Percentiles rank a stretch among this genome's conserved stretches.
These are phyloP conservation scores for Cataglyphis livida DNA, from an alignment of 2,888 invertebrate genomes.

Conservation along the genomic window DNA sequence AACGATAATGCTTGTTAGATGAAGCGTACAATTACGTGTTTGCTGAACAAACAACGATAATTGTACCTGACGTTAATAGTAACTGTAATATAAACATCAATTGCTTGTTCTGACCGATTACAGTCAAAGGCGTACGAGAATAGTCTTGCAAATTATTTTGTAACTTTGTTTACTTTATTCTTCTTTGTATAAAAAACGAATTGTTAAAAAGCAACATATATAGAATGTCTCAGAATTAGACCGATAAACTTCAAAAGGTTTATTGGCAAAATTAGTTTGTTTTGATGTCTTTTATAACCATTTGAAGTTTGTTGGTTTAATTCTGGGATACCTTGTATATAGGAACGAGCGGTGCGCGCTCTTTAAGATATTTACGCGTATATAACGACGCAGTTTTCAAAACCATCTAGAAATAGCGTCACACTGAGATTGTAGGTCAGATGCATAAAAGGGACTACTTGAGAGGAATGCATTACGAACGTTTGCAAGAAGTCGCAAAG, in stretches of 20 bases:
- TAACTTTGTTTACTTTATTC: constrained; percentile 18
- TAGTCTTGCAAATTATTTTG: background rate
- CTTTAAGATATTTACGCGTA: constrained; percentile 52
- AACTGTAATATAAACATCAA: constrained; percentile 70
- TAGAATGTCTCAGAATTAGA: too few species aligned
- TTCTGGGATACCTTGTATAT: background rate
- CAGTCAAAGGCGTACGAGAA: constrained; percentile 11
- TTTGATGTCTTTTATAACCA: too few species aligned
- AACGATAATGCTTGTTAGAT: constrained; percentile 58
- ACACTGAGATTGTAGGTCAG: constrained; percentile 81
- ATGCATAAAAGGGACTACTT: constrained; percentile 69
- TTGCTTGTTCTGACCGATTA: constrained; percentile 44
- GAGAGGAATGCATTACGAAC: constrained; percentile 40
- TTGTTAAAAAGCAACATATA: constrained; percentile 57
- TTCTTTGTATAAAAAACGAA: constrained; percentile 32
- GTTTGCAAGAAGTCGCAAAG: constrained; percentile 61
- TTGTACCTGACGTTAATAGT: constrained; percentile 61
- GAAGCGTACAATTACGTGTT: constrained; percentile 59
- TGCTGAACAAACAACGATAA: constrained; percentile 72
- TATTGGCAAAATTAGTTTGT: too few species aligned
- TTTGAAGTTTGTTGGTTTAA: too few species aligned
- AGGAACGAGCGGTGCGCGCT: constrained; percentile 44
- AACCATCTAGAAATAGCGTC: constrained; percentile 78
- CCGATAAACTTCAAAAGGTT: too few species aligned
- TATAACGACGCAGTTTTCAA: constrained; percentile 70